These are phyloP conservation scores for Chrysopilus asiliformis DNA, from an alignment of 2,888 invertebrate species.

Conservation along the genomic window DNA sequence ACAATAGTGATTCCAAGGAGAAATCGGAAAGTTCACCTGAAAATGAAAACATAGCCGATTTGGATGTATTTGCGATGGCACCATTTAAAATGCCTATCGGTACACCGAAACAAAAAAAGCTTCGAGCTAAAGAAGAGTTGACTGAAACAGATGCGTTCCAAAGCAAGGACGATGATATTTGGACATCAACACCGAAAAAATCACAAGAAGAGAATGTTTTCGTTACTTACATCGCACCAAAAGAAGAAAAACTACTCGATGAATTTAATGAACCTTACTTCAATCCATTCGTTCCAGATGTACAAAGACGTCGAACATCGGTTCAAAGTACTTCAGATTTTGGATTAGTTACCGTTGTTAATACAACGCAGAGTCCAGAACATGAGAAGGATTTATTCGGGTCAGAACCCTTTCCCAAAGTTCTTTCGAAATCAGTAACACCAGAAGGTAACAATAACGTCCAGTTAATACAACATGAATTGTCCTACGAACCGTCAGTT, in stretches of 20 bases:
- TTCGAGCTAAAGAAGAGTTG: slow-evolving; percentile 13
- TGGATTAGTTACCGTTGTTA: slow-evolving; percentile 24
- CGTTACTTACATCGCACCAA: slow-evolving; percentile 1
- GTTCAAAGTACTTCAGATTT: slow-evolving; percentile 24
- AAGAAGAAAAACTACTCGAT: slow-evolving; percentile 20
- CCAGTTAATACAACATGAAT: slow-evolving; percentile 2
- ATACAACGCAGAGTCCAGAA: slow-evolving; percentile 6
- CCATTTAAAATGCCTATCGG: slow-evolving; percentile 42
- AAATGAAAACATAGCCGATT: slow-evolving; percentile 27
- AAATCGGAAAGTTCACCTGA: slow-evolving; percentile 25
- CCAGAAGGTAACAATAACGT: slow-evolving; percentile 7
- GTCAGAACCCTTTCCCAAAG: slow-evolving; percentile 34
- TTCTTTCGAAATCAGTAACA: slow-evolving; percentile 23
- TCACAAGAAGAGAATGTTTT: slow-evolving; percentile 2
- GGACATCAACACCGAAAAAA: slow-evolving; percentile 33
- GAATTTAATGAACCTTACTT: slow-evolving; percentile 35
- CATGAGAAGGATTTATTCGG: slow-evolving; percentile 29
- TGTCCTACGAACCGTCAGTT: slow-evolving; percentile 10
- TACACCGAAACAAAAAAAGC: slow-evolving; percentile 17
- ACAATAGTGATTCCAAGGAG: slow-evolving; percentile 13
- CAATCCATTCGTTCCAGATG: slow-evolving; percentile 26
- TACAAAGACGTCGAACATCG: slow-evolving; percentile 5
- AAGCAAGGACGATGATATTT: slow-evolving; percentile 22
- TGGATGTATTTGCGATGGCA: slow-evolving; percentile 57
- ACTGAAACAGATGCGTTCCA: slow-evolving; percentile 6